Evolutionary conservation across 2,888 invertebrate species (phyloP).

Genomic region (Cecidostiba fungosa): DNA sequence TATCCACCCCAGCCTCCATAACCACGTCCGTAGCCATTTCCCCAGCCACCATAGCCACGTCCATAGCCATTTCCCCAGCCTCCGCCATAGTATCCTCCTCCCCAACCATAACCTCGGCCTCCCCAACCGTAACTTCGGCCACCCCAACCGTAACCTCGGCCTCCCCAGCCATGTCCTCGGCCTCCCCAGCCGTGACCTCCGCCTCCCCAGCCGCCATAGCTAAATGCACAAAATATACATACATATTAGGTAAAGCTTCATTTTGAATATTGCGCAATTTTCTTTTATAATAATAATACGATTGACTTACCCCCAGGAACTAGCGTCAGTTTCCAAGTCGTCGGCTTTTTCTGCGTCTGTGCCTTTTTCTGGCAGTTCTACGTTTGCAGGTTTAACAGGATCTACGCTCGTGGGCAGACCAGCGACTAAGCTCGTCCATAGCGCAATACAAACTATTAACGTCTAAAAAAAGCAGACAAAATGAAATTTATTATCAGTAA

Average conservation of each 20-base stretch:
- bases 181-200: neutral
- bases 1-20: constrained; percentile 29
- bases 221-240: neutral
- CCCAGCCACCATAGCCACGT: too few species aligned
- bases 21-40: constrained; percentile 9
- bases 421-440: neutral
- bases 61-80: constrained; percentile 30
- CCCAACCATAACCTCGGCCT: constrained; percentile 28
- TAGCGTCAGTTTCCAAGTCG: constrained; percentile 38
- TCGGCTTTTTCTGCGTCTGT: neutral
- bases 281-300: neutral
- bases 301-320: constrained; percentile 44
- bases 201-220: constrained; percentile 4
- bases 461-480: neutral
- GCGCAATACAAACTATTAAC: neutral
- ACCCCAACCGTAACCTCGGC: constrained; percentile 1
- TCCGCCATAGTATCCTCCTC: constrained; percentile 1
- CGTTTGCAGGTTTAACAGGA: neutral
- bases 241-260: neutral
- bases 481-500: neutral
- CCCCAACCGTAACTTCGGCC: constrained; percentile 29
- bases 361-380: neutral
- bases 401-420: neutral
- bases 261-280: neutral
- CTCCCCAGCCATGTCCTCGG: neutral